Conservation (phyloP, 2,888 invertebrate species). For the Ochropleura plecta region DNA sequence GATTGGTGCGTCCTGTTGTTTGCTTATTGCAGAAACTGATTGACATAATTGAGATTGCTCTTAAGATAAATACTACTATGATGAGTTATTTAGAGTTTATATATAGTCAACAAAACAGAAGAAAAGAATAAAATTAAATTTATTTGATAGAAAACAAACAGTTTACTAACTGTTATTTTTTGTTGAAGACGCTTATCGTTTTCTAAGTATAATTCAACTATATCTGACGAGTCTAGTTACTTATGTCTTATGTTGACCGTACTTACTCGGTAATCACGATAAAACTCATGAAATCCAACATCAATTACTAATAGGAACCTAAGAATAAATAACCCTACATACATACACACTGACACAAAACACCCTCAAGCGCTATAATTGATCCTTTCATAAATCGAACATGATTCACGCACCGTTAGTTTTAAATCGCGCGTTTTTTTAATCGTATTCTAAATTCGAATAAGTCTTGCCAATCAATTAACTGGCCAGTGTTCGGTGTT, state of each 20-base stretch:
- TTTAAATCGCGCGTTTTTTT: conserved; percentile 32
- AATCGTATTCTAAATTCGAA: conserved; percentile 42
- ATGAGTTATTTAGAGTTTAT: neutral
- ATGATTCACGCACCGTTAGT: conserved; percentile 18
- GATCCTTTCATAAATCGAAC: conserved; percentile 39
- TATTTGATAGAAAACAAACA: no score
- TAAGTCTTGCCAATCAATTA: conserved; percentile 51
- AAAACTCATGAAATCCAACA: neutral
- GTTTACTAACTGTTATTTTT: no score
- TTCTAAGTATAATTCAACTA: no score
- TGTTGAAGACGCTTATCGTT: no score
- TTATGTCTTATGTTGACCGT: no score
- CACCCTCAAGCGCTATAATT: conserved; percentile 9
- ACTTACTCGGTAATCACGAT: neutral
- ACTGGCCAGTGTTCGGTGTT: conserved; percentile 31
- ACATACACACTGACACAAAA: conserved; percentile 3
- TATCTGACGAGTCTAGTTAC: no score
- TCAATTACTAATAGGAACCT: conserved; percentile 4
- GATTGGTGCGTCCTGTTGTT: neutral
- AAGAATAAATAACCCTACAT: neutral
- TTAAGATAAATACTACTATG: neutral
- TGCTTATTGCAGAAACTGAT: neutral
- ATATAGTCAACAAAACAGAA: no score
- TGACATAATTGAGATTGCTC: neutral
- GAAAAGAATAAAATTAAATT: no score